These are phyloP conservation scores for Romanogobio albipinnatus DNA, from an alignment of 2,113 vertebrate species.

Conservation along the genomic window DNA sequence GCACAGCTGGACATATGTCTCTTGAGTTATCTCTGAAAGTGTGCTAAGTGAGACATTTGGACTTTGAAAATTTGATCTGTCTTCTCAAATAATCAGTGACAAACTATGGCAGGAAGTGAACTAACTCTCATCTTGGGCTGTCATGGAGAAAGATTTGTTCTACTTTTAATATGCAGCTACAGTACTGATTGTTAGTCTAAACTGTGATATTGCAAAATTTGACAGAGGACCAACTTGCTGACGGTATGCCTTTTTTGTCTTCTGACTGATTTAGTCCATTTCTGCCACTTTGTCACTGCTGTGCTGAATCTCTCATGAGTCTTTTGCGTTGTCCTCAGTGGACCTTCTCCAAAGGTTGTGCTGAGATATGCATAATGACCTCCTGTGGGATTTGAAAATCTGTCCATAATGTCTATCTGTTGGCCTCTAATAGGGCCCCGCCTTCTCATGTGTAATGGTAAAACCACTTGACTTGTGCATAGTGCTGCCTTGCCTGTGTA, in stretches of 20 bases:
- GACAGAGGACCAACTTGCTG: constrained; percentile 50
- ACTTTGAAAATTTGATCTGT: constrained; percentile 25
- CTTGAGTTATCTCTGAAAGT: constrained; percentile 29
- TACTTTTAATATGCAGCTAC: constrained; percentile 11
- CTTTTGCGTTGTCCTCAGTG: constrained; percentile 65
- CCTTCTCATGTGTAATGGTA: constrained; percentile 65
- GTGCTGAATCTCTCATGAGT: constrained; percentile 46
- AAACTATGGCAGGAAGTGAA: constrained; percentile 37
- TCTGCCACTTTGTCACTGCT: constrained; percentile 44
- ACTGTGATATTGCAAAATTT: constrained; percentile 36
- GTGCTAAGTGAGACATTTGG: constrained; percentile 30
- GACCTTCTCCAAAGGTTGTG: constrained; percentile 62
- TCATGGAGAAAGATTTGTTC: neutral
- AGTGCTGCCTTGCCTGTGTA: constrained; percentile 63
- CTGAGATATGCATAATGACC: constrained; percentile 76
- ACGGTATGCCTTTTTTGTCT: constrained; percentile 21
- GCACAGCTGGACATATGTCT: neutral
- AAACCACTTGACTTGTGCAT: constrained; percentile 61
- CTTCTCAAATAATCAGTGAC: constrained; percentile 32
- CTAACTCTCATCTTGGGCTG: neutral
- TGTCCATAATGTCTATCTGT: constrained; percentile 64
- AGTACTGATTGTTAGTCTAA: constrained; percentile 6
- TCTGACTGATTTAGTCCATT: constrained; percentile 36
- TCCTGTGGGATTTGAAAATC: constrained; percentile 71
- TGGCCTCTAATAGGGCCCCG: constrained; percentile 56